Evolutionary conservation across 2,797 vertebrate genomes (phyloP), one percentile per base, ranked within the genome.

Genomic region (Anas bernieri): DNA sequence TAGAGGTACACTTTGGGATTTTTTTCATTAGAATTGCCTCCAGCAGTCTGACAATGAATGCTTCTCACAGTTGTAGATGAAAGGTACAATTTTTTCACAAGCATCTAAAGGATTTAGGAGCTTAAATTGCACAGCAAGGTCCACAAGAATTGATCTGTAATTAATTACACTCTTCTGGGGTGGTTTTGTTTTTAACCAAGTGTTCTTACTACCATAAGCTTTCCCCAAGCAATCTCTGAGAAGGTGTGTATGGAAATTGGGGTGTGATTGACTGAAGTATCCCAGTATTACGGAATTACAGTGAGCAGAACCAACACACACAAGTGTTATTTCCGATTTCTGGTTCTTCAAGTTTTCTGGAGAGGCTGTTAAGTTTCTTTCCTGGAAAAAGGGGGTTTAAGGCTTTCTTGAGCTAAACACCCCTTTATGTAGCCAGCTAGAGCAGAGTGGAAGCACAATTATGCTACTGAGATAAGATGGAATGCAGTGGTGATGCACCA

Each of bases 371-470:
- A 37, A 37, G 21, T 67, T 83, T 75, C 45, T 35, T 74, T 52
- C 30, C 79, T 41, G 23, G 45, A 67, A 54, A 90, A 92, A 95
- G 33, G 50, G 41, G 45, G 22, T 66, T 90, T 80, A 92, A 87
- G 66, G 73, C 83, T 96, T 90, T 69, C 76, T 82, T 69, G 54
- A 88, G 55, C 64, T 74, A 55, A 81, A 43, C 28, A 48, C 48
- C 52, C 84, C 48, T 66, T 78, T 59, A 77, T 5, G 37, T 37
- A 86, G 56, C 31, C 81, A 88, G 54, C 75, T 43, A 11, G 37
- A 82, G 58, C 94, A 91, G 66, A 90, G 64, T 76, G 61, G 90
- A 92, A 90, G 91, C 67, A 68, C 66, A 93, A 92, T 96, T 93
- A 90, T 6, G 61, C 33, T 61, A 62, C 91, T 67, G 20, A 93